These are phyloP conservation scores for Dendrolimus houi DNA, from an alignment of 2,888 invertebrate genomes.

Conservation along the genomic window DNA sequence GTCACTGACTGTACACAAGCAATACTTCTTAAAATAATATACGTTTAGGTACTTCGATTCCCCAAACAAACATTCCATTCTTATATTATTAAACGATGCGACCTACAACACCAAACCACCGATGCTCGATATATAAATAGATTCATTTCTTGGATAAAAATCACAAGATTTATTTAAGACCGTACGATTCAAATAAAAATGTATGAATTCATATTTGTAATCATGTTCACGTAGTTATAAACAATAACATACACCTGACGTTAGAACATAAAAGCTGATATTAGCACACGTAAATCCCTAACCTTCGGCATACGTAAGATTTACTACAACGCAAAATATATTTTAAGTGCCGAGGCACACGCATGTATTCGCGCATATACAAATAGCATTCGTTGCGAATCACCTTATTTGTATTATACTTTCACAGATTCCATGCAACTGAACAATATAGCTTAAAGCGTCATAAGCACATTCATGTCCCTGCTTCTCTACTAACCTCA, in stretches of 20 bases:
- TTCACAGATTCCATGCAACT: too few species aligned
- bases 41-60: conserved; percentile 50
- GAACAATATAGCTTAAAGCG: too few species aligned
- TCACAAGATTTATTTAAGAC: conserved; percentile 19
- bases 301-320: too few species aligned
- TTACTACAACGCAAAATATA: too few species aligned
- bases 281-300: not conserved
- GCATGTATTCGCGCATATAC: too few species aligned
- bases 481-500: too few species aligned
- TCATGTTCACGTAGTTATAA: not conserved
- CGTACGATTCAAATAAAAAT: not conserved
- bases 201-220: not conserved
- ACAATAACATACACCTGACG: not conserved
- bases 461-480: too few species aligned
- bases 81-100: conserved; percentile 34
- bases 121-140: conserved; percentile 63
- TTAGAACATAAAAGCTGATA: not conserved
- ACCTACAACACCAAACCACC: conserved; percentile 52
- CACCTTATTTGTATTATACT: too few species aligned
- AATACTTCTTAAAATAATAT: conserved; percentile 50
- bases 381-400: too few species aligned
- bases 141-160: conserved; percentile 61
- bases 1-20: conserved; percentile 36
- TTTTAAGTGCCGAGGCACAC: too few species aligned
- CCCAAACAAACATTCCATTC: conserved; percentile 63